These are phyloP conservation scores for Hyla sarda DNA, from an alignment of 2,113 vertebrate genomes.

Conservation along the genomic window DNA sequence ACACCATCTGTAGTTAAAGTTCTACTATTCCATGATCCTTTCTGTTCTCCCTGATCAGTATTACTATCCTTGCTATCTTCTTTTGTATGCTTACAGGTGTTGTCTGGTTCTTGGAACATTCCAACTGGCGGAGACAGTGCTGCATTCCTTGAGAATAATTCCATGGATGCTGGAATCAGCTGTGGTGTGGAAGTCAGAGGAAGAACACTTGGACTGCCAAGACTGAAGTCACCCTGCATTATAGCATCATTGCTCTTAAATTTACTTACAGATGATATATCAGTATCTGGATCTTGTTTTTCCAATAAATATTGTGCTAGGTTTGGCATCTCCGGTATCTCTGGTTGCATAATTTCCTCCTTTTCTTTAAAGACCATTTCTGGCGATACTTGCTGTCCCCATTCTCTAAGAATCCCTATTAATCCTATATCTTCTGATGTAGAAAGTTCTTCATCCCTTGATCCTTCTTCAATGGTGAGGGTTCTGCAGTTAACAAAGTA, in stretches of 20 bases:
- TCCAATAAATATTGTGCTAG: neutral
- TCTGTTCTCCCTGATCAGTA: conserved; percentile 16
- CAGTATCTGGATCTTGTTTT: neutral
- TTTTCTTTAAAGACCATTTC: neutral
- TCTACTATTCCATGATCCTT: neutral
- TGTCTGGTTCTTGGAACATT: neutral
- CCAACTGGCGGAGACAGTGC: neutral
- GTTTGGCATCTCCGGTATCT: neutral
- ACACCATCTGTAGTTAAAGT: conserved; percentile 26
- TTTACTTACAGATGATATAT: neutral
- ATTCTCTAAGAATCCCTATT: conserved; percentile 51
- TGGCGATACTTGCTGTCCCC: conserved; percentile 49
- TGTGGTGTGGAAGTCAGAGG: neutral
- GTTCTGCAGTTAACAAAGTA: conserved; percentile 25
- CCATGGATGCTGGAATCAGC: conserved; percentile 7
- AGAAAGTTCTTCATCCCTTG: neutral
- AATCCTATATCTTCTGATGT: conserved; percentile 35
- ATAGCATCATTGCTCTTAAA: neutral
- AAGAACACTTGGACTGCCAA: neutral
- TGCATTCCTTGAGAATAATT: conserved; percentile 18
- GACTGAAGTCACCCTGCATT: neutral
- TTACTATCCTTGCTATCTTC: conserved; percentile 28
- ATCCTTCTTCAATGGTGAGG: conserved; percentile 9
- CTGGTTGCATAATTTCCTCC: neutral
- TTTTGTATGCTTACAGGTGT: neutral